Conservation (phyloP, 2,797 vertebrate genomes). For the Philypnodon macrostomus region DNA sequence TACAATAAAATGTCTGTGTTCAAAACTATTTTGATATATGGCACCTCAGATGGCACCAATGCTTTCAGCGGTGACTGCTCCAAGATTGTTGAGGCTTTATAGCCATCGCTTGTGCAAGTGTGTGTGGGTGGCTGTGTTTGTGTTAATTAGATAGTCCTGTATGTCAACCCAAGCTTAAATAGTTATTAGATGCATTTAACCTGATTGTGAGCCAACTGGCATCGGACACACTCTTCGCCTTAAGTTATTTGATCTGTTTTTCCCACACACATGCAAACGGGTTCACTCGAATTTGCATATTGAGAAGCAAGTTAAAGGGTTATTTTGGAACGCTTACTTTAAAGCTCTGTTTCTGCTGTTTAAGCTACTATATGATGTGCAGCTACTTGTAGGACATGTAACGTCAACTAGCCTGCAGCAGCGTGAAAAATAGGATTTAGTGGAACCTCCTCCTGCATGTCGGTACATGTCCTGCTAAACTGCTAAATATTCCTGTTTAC, state of each 20-base stretch:
- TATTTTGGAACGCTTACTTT: constrained; percentile 17
- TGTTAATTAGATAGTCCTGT: constrained; percentile 39
- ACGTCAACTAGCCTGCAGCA: constrained; percentile 61
- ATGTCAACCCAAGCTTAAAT: constrained; percentile 35
- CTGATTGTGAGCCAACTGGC: constrained; percentile 5
- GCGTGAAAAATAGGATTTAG: constrained; percentile 59
- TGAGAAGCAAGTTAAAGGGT: constrained; percentile 22
- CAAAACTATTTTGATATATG: constrained; percentile 23
- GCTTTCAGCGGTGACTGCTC: constrained; percentile 17
- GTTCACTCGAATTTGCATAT: constrained; percentile 14
- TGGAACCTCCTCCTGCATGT: constrained; percentile 51
- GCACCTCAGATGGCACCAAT: constrained; percentile 19
- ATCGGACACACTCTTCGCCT: constrained; percentile 12
- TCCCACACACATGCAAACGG: constrained; percentile 21
- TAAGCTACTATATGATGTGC: constrained; percentile 46
- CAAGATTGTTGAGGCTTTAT: constrained; percentile 33
- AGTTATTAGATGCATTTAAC: constrained; percentile 55
- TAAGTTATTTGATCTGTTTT: constrained; percentile 34
- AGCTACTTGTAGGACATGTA: constrained; percentile 63
- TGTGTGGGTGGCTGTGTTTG: constrained; percentile 15
- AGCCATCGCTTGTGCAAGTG: constrained; percentile 36
- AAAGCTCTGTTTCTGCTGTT: constrained; percentile 13
- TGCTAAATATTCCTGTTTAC: no score
- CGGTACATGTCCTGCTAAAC: constrained; percentile 51
- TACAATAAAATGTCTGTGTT: constrained; percentile 26